These are phyloP conservation scores for Arenaria interpres DNA, from an alignment of 2,113 vertebrate genomes.

Conservation along the genomic window DNA sequence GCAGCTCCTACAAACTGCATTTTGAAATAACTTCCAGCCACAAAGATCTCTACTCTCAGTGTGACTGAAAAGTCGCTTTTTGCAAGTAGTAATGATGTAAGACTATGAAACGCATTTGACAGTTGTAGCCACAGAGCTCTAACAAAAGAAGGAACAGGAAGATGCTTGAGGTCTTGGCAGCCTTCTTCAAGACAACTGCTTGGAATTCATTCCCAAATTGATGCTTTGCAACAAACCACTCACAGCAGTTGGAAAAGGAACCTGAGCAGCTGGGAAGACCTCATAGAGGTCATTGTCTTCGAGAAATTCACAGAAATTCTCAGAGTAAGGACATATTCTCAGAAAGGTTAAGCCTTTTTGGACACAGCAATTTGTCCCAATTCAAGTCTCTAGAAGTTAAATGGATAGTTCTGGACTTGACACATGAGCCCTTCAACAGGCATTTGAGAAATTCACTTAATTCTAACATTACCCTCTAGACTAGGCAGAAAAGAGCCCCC, in stretches of 20 bases:
- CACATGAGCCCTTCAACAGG: background rate
- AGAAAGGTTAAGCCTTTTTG: background rate
- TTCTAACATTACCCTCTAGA: background rate
- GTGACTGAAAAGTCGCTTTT: background rate
- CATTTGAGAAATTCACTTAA: background rate
- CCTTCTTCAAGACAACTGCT: background rate
- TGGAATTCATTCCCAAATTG: background rate
- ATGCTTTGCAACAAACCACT: background rate
- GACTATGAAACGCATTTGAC: background rate
- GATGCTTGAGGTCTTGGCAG: background rate
- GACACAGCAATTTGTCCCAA: background rate
- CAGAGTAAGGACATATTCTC: background rate
- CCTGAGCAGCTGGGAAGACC: background rate
- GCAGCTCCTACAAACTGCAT: background rate
- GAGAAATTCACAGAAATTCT: background rate
- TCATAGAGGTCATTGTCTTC: background rate
- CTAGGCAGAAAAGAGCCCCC: background rate
- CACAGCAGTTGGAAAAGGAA: background rate
- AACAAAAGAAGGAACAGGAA: background rate
- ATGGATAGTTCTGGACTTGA: background rate
- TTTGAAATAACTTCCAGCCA: slow-evolving; percentile 43
- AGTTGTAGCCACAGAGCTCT: background rate
- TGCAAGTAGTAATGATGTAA: slow-evolving; percentile 9
- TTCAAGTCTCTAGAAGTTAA: background rate
- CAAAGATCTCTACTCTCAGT: background rate